A percentile compares a stretch with the other conserved stretches of the same genome.
phyloP scores from a whole-genome alignment of 2,888 invertebrate species.

The Lycocerus yunnanus region DNA sequence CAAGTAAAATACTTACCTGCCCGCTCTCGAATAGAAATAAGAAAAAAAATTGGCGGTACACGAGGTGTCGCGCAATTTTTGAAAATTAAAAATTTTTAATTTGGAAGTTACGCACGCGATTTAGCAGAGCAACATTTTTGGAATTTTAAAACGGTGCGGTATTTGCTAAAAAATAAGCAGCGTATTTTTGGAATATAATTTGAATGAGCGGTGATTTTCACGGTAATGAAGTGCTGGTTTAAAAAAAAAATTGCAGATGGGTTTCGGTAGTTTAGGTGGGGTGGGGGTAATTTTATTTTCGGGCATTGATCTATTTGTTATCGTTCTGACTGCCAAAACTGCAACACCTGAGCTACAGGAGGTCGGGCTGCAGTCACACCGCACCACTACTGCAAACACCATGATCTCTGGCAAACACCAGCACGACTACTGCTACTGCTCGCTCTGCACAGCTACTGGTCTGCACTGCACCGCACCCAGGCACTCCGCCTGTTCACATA shows the following conservation, averaged over 20 bases:
- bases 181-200: not conserved
- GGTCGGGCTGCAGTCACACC: slow-evolving; percentile 38
- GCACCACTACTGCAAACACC: slow-evolving; percentile 37
- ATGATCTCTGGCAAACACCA: slow-evolving; percentile 33
- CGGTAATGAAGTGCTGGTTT: not conserved
- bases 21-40: not conserved
- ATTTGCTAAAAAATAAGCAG: not conserved
- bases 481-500: slow-evolving; percentile 41
- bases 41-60: not conserved
- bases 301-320: not conserved
- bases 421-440: slow-evolving; percentile 49
- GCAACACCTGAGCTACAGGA: slow-evolving; percentile 34
- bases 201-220: not conserved
- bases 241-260: not conserved
- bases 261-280: not conserved
- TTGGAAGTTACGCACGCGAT: not conserved
- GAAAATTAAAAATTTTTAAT: not conserved
- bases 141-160: not conserved
- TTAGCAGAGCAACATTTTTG: not conserved
- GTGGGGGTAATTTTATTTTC: not conserved
- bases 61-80: not conserved
- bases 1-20: not conserved
- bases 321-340: slow-evolving; percentile 20
- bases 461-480: slow-evolving; percentile 38
- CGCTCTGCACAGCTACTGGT: slow-evolving; percentile 53